A percentile compares a stretch with the other conserved stretches of the same genome.
phyloP scores from a whole-genome alignment of 2,888 invertebrate species.

The Athetis lepigone region DNA sequence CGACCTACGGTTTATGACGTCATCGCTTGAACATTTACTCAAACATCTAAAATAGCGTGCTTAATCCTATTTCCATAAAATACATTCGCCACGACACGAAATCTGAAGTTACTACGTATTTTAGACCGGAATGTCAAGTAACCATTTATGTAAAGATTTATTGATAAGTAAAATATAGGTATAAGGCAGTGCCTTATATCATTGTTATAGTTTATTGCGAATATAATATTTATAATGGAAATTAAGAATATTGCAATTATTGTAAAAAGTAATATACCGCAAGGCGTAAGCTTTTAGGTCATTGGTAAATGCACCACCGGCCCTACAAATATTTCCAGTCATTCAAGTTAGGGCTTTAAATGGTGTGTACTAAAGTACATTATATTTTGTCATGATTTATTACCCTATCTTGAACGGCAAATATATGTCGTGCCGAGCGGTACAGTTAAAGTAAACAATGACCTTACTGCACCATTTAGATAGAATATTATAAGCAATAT shows the following conservation, averaged over 20 bases:
- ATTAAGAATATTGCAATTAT: slow-evolving; percentile 45
- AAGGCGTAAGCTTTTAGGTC: slow-evolving; percentile 40
- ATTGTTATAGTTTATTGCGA: slow-evolving; percentile 64
- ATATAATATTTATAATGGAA: slow-evolving; percentile 41
- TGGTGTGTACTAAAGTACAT: too few species aligned
- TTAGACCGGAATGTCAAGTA: slow-evolving; percentile 36
- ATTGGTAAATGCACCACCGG: background rate
- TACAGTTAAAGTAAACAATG: background rate
- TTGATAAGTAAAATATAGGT: slow-evolving; percentile 54
- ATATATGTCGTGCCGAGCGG: too few species aligned
- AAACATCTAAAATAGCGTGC: background rate
- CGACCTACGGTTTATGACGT: background rate
- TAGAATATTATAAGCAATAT: slow-evolving; percentile 45
- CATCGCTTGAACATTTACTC: slow-evolving; percentile 7
- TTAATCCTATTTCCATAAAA: background rate
- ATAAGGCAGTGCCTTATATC: slow-evolving; percentile 83
- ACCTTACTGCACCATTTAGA: slow-evolving; percentile 32
- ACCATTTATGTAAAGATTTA: slow-evolving; percentile 34
- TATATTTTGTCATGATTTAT: too few species aligned
- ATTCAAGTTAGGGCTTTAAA: too few species aligned
- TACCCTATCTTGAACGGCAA: too few species aligned
- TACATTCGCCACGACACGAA: background rate
- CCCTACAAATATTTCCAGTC: background rate
- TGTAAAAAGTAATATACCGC: slow-evolving; percentile 48
- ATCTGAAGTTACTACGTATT: slow-evolving; percentile 31